Conservation (phyloP, 1,140 invertebrate species). For the roundworm (Caenorhabditis elegans) region WBcel235 BX284605.5:17710001-17710500, state of each 20-base stretch:
- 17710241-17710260: conserved; percentile 38
- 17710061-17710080: not conserved
- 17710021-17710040: too few relatives aligned
- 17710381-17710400: too few relatives aligned
- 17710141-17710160: not conserved
- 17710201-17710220: conserved; percentile 40
- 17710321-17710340: not conserved
- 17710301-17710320: conserved; percentile 27
- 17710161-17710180: not conserved
- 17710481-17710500: not conserved
- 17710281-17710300: conserved; percentile 41
- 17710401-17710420: too few relatives aligned
- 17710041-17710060: too few relatives aligned
- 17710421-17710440: too few relatives aligned
- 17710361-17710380: too few relatives aligned
- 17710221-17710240: conserved; percentile 44
- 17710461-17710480: not conserved
- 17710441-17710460: not conserved
- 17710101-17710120: not conserved
- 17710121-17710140: not conserved
- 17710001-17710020: too few relatives aligned
- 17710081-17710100: not conserved
- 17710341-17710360: too few relatives aligned
- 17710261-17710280: conserved; percentile 41
- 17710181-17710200: conserved; percentile 26